phyloP scores from a whole-genome alignment of 2,888 invertebrate genomes.

The Camponotus fellah region DNA sequence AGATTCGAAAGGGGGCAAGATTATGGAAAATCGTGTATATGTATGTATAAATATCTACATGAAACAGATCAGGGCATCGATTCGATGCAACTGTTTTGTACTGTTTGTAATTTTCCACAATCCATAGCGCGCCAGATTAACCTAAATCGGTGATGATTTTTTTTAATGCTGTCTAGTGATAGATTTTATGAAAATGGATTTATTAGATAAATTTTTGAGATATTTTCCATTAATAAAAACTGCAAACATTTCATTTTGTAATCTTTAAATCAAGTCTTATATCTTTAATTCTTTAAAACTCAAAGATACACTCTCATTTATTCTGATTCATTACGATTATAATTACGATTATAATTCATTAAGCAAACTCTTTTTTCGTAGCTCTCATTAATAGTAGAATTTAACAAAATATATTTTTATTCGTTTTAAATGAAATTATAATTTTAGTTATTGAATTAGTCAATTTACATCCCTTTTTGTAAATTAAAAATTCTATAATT shows the following conservation, averaged over 20 bases:
- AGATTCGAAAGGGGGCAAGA: neutral
- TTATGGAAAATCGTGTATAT: conserved; percentile 1
- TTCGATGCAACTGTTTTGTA: conserved; percentile 61
- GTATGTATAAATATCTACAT: conserved; percentile 41
- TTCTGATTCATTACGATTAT: neutral
- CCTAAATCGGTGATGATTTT: too few species aligned
- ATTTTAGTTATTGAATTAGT: neutral
- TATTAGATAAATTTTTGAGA: neutral
- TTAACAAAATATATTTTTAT: neutral
- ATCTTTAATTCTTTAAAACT: conserved; percentile 25
- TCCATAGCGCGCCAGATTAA: too few species aligned
- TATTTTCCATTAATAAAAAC: conserved; percentile 52
- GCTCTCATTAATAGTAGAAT: neutral
- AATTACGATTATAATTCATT: neutral
- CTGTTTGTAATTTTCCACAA: conserved; percentile 52
- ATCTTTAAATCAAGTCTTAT: conserved; percentile 61
- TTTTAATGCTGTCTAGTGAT: too few species aligned
- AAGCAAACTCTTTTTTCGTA: neutral
- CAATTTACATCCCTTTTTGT: neutral
- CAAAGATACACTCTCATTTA: neutral
- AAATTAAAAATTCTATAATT: neutral
- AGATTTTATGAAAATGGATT: neutral
- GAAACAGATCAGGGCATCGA: conserved; percentile 42
- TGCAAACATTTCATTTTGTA: neutral
- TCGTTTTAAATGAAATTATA: neutral